Evolutionary conservation across 1,140 invertebrate species (phyloP), one percentile per base, ranked within the genome.

Genomic region (Choristoneura fumiferana): DNA sequence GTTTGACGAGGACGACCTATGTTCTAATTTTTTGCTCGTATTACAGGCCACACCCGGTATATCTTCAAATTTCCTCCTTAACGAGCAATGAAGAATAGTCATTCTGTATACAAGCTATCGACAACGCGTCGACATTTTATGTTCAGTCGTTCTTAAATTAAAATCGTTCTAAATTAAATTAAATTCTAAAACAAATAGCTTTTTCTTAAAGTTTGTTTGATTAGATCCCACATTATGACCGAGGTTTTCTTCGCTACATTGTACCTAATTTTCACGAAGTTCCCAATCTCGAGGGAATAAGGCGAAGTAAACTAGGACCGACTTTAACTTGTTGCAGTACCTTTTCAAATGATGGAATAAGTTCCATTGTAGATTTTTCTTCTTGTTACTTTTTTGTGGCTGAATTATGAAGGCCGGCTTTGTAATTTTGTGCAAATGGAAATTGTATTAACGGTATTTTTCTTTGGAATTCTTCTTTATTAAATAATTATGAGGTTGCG

Each of bases 291-390:
- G 10, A 22, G 43, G 12, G 43, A 49, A 43, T 8, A 43, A 49
- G 5, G 17, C 43, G 22, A 49, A 49, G 43, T 49, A 49, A 49
- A 49, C 43, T 49, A 49, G 43, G 22, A 49, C 43, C 4, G 43
- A 17, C 18, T 49, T 49, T 49, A 49, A 49, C 43, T 49, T 49
- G 43, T 49, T 49, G 43, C 43, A 49, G 29, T 49, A 49, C 43
- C 43, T 49, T 49, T 49, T 49, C 43, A 49, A 49, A 33, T 49
- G 43, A 49, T 49, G 43, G n/a, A 49, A 49, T 49, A 49, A 49
- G 43, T 49, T 49, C 18, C 43, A 49, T 49, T 49, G 43, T 49
- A 49, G n/a, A 45, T 18, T 18, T 49, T 49, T 33, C 43, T 49
- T 49, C 14, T 49, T 49, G 40, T 45, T 18, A 45, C 8, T 49